Percentiles rank a stretch among this genome's conserved stretches.
Conservation (phyloP, 2,113 vertebrate genomes). For the Xiphias gladius region DNA sequence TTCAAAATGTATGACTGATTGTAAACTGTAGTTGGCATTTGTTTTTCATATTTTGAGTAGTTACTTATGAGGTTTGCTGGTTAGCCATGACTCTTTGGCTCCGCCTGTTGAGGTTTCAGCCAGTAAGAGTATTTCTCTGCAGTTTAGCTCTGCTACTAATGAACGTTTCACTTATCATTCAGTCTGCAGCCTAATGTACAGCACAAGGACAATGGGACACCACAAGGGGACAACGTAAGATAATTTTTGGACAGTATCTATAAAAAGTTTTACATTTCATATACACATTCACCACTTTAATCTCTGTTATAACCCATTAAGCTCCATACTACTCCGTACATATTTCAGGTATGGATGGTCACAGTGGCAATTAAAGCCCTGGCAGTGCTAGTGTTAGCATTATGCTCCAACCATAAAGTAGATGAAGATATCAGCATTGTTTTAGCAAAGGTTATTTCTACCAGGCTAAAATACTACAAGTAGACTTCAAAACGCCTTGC, state of each 20-base stretch:
- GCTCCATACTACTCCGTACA: slow-evolving; percentile 27
- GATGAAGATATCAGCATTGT: slow-evolving; percentile 54
- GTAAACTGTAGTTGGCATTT: neutral
- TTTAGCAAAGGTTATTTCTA: slow-evolving; percentile 36
- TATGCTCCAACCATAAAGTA: slow-evolving; percentile 47
- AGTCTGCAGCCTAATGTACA: slow-evolving; percentile 5
- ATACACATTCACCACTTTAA: slow-evolving; percentile 47
- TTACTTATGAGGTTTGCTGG: neutral
- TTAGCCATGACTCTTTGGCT: neutral
- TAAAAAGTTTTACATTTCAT: slow-evolving; percentile 51
- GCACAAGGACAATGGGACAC: neutral
- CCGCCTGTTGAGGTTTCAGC: too few relatives aligned
- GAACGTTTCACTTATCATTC: slow-evolving; percentile 2
- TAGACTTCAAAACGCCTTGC: slow-evolving; percentile 65
- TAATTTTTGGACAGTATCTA: neutral
- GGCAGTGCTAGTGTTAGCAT: slow-evolving; percentile 36
- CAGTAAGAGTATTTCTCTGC: neutral
- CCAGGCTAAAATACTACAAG: neutral
- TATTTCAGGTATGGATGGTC: slow-evolving; percentile 59
- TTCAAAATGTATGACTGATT: neutral
- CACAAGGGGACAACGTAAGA: neutral
- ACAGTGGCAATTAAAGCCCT: slow-evolving; percentile 36
- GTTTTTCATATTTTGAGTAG: slow-evolving; percentile 2
- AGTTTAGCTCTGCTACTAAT: neutral
- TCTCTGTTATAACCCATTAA: slow-evolving; percentile 52